Conservation (phyloP, 1,140 invertebrate genomes). For the Drosophila lacertosa region DNA sequence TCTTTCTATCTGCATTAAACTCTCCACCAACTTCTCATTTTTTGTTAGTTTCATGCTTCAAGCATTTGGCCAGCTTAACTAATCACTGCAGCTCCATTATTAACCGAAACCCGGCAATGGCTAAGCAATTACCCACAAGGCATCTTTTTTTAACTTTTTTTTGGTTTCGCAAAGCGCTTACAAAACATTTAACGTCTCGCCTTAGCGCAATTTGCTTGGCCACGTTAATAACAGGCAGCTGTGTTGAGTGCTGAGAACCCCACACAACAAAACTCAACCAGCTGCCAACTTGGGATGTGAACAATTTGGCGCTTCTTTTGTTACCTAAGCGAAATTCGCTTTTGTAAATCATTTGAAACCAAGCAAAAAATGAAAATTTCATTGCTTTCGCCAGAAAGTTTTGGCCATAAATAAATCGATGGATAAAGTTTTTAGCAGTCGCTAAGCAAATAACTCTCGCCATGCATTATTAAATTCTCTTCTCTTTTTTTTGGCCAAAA, state of each 20-base stretch:
- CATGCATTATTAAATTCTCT: slow-evolving; percentile 49
- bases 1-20: slow-evolving; percentile 2
- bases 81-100: slow-evolving; percentile 57
- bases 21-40: neutral
- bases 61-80: slow-evolving; percentile 51
- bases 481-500: slow-evolving; percentile 25
- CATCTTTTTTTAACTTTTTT: neutral
- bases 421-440: slow-evolving; percentile 23
- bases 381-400: slow-evolving; percentile 34
- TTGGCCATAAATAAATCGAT: slow-evolving; percentile 42
- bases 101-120: slow-evolving; percentile 28
- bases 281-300: slow-evolving; percentile 52
- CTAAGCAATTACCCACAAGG: slow-evolving; percentile 31
- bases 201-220: slow-evolving; percentile 61
- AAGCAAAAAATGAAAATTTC: slow-evolving; percentile 13
- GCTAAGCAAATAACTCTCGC: slow-evolving; percentile 8
- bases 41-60: slow-evolving; percentile 24
- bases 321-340: slow-evolving; percentile 9
- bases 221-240: slow-evolving; percentile 66
- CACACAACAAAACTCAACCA: slow-evolving; percentile 19
- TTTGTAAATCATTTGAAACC: slow-evolving; percentile 18
- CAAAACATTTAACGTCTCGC: slow-evolving; percentile 48
- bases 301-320: slow-evolving; percentile 38
- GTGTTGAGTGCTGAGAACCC: slow-evolving; percentile 16
- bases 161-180: slow-evolving; percentile 24